Evolutionary conservation across 2,888 invertebrate species (phyloP), one percentile per base, ranked within the genome.

Genomic region (Celastrina argiolus): DNA sequence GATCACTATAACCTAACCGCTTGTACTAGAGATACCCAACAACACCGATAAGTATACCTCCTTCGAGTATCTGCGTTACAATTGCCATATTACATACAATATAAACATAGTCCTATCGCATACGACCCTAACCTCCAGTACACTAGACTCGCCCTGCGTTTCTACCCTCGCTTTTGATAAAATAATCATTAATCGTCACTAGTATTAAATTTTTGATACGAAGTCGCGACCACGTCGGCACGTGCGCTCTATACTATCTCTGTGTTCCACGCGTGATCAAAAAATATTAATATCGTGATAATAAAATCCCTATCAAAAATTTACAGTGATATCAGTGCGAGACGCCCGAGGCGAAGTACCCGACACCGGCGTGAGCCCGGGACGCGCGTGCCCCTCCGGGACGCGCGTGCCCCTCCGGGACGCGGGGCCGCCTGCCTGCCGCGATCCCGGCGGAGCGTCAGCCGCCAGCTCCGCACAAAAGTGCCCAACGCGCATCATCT

Each of bases 401-500:
- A 36, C 39, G 36, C 31, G 18, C 12, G 36, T 31, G 6, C 7
- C 7, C 45, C 22, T 18, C 0, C 16, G 14, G 22, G 36, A 12
- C 12, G 39, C 22, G 8, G 31, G 16, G 7, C 36, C 12, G 65
- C 26, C 66, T 56, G 41, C 66, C 56, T 58, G 41, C 68, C 65
- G 42, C 67, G 66, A n/a, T 67, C 42, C 64, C 64, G 72, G 69
- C 64, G 71, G 74, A 74, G 73, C 75, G 71, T 77, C 76, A 77
- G 72, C 81, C 83, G 80, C 81, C 83, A 81, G 82, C 73, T 75
- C 70, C 72, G 87, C 87, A 91, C 89, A 88, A 89, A 88, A 89
- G 87, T 90, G 88, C 88, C 74, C 74, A 83, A 74, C 80, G 78
- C 81, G 76, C 83, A 86, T 51, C 51, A 91, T 91, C 91, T 92